These are phyloP conservation scores for Pocillopora meandrina DNA, from an alignment of 92 coral and sea anemone genomes.

Conservation along the genomic window DNA sequence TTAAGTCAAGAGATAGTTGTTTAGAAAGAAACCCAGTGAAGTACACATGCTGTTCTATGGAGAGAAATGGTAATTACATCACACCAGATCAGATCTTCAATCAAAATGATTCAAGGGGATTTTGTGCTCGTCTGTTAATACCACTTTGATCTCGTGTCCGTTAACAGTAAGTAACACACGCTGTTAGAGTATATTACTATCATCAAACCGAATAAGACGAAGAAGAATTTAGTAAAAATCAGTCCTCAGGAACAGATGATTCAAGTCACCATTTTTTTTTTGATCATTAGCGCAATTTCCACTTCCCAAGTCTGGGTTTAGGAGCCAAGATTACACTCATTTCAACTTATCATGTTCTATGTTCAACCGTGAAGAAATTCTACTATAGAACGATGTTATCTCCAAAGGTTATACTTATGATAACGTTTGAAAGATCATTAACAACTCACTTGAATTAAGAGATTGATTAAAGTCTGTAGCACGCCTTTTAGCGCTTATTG, in stretches of 20 bases:
- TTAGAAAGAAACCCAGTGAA: slow-evolving; percentile 1
- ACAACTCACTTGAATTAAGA: neutral
- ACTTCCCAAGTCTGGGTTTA: neutral
- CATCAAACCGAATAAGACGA: neutral
- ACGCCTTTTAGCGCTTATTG: too few relatives aligned
- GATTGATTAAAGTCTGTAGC: neutral
- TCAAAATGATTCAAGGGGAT: neutral
- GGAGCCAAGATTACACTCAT: neutral
- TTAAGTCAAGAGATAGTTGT: neutral
- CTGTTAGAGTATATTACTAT: neutral
- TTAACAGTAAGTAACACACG: neutral
- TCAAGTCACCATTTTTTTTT: neutral
- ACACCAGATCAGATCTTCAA: neutral
- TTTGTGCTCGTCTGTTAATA: too few relatives aligned
- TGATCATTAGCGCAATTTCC: neutral
- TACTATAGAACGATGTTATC: slow-evolving; percentile 22
- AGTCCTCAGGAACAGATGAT: neutral
- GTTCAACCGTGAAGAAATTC: neutral
- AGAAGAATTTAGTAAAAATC: neutral
- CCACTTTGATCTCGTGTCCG: neutral
- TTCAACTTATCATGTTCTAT: neutral
- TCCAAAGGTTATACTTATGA: neutral
- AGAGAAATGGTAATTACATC: neutral
- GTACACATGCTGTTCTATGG: neutral
- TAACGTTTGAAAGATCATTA: slow-evolving; percentile 8